Conservation (phyloP, 2,888 invertebrate genomes). For the Eupsilia transversa region DNA sequence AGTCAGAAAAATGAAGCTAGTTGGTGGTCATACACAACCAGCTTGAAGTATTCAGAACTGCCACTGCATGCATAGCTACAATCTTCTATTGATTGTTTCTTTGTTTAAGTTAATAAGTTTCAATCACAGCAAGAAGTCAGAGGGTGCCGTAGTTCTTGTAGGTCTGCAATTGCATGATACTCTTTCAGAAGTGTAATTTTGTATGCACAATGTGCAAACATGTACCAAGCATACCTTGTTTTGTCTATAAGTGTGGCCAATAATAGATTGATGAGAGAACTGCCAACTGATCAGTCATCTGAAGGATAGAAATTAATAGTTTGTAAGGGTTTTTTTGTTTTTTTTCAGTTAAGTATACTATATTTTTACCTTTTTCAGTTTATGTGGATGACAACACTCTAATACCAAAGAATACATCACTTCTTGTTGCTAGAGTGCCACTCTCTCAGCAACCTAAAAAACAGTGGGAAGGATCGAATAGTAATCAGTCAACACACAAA, state of each 20-base stretch:
- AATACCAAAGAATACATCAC: conserved; percentile 99
- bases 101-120: neutral
- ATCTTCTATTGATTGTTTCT: neutral
- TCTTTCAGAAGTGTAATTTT: neutral
- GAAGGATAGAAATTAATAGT: neutral
- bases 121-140: neutral
- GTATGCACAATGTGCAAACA: neutral
- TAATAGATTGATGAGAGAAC: neutral
- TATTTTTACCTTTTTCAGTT: conserved; percentile 89
- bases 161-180: neutral
- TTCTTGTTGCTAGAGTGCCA: conserved; percentile 98
- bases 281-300: neutral
- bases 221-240: neutral
- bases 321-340: neutral
- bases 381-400: conserved; percentile 97
- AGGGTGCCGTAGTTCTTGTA: too few species aligned
- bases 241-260: neutral
- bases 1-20: too few species aligned
- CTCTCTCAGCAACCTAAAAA: conserved; percentile 94
- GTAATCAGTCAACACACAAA: conserved; percentile 84
- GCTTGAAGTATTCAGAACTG: neutral
- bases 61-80: too few species aligned
- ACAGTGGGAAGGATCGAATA: conserved; percentile 92
- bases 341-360: neutral
- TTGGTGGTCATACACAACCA: neutral